These are phyloP conservation scores for Temnothorax ravouxi DNA, from an alignment of 2,888 invertebrate genomes.

Conservation along the genomic window DNA sequence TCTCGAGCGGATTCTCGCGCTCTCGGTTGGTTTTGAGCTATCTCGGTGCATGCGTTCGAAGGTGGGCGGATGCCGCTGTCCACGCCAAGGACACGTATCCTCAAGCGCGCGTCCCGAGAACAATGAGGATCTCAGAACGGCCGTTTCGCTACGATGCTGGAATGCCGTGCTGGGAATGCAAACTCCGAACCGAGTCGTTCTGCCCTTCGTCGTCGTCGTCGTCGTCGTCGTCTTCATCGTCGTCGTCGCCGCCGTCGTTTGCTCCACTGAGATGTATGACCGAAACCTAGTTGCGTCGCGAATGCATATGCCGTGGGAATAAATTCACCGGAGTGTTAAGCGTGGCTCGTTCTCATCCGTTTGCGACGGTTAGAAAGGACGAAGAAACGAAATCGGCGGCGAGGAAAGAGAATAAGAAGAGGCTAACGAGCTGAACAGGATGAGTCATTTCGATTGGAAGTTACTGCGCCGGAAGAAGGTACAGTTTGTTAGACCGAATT, in stretches of 20 bases:
- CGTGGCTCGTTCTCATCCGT: slow-evolving; percentile 37
- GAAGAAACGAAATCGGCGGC: slow-evolving; percentile 36
- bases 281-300: slow-evolving; percentile 64
- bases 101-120: slow-evolving; percentile 68
- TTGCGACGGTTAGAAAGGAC: slow-evolving; percentile 26
- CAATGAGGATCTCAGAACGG: slow-evolving; percentile 74
- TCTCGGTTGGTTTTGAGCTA: slow-evolving; percentile 45
- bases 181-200: slow-evolving; percentile 61
- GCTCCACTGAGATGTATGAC: slow-evolving; percentile 61
- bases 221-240: neutral
- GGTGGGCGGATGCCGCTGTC: slow-evolving; percentile 76
- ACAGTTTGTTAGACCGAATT: slow-evolving; percentile 58
- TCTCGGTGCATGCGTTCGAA: slow-evolving; percentile 52
- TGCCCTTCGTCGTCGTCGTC: slow-evolving; percentile 26
- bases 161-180: slow-evolving; percentile 75
- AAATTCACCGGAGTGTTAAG: slow-evolving; percentile 75
- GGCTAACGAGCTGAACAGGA: slow-evolving; percentile 77
- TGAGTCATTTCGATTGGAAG: slow-evolving; percentile 86
- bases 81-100: slow-evolving; percentile 75
- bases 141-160: slow-evolving; percentile 59
- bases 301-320: slow-evolving; percentile 72
- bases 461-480: slow-evolving; percentile 85
- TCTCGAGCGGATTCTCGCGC: slow-evolving; percentile 56
- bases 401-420: slow-evolving; percentile 63
- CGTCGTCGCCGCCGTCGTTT: slow-evolving; percentile 42